A percentile compares a stretch with the other conserved stretches of the same genome.
Evolutionary conservation across 2,888 invertebrate genomes (phyloP).

Genomic region (Nomada ruficornis): DNA sequence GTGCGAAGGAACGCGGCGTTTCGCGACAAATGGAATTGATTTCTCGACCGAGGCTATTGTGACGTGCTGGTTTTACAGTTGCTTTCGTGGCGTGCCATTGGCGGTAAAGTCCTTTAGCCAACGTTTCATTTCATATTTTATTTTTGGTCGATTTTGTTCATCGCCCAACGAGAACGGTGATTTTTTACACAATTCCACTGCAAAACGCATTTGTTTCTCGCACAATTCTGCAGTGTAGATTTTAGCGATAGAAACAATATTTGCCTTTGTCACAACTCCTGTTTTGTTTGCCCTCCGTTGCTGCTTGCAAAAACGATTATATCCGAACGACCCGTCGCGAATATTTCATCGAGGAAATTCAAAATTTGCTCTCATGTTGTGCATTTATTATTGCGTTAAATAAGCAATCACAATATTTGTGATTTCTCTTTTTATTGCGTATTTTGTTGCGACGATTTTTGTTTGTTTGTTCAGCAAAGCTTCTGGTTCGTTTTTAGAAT

Average conservation of each 20-base stretch:
- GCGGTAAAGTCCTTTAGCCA: not conserved
- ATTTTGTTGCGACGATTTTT: too few relatives aligned
- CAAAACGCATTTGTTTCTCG: not conserved
- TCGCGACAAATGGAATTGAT: slow-evolving; percentile 2
- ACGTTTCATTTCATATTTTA: not conserved
- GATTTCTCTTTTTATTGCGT: too few relatives aligned
- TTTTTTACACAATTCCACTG: not conserved
- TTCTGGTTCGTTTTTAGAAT: not conserved
- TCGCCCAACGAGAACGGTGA: not conserved
- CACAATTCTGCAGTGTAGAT: slow-evolving; percentile 1
- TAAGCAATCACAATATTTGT: not conserved
- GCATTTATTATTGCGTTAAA: not conserved
- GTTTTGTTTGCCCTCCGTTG: not conserved
- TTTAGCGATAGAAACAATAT: not conserved
- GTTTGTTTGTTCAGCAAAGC: too few relatives aligned
- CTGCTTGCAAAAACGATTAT: not conserved
- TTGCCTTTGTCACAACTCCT: not conserved
- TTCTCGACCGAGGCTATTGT: too few relatives aligned
- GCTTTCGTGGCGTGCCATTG: not conserved
- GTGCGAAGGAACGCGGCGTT: not conserved
- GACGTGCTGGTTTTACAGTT: too few relatives aligned
- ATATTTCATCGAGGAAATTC: not conserved
- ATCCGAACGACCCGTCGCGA: not conserved
- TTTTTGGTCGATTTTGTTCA: not conserved
- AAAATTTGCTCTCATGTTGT: not conserved